A percentile compares a stretch with the other conserved stretches of the same genome.
Conservation (phyloP, 1,140 invertebrate species). For the Drosophila sp. region DNA sequence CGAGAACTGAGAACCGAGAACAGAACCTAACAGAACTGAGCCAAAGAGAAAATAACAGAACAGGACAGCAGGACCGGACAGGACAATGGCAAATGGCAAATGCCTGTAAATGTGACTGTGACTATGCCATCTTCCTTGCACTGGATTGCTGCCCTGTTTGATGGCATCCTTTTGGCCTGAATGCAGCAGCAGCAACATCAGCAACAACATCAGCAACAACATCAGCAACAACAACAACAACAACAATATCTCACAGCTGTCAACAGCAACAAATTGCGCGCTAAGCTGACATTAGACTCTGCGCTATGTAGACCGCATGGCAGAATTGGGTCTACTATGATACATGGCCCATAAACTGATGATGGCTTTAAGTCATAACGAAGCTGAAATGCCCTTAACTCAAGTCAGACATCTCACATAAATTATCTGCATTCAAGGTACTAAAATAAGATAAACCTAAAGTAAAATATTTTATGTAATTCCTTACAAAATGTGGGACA, state of each 20-base stretch:
- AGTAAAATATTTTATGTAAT: background rate
- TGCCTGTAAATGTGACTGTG: conserved; percentile 36
- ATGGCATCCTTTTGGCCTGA: conserved; percentile 31
- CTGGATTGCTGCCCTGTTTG: conserved; percentile 40
- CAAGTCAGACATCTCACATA: background rate
- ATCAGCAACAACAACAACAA: conserved; percentile 54
- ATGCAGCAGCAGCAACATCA: conserved; percentile 27
- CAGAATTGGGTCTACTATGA: conserved; percentile 52
- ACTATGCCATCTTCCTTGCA: conserved; percentile 26
- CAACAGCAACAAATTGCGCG: conserved; percentile 78
- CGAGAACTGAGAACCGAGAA: conserved; percentile 27
- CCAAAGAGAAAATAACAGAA: no score
- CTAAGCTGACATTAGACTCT: conserved; percentile 79
- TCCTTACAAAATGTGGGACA: background rate
- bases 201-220: conserved; percentile 33
- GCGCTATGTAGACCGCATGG: conserved; percentile 56
- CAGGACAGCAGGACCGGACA: conserved; percentile 14
- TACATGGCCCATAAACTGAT: conserved; percentile 42
- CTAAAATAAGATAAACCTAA: no score
- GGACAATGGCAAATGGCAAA: conserved; percentile 54
- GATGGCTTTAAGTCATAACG: conserved; percentile 5
- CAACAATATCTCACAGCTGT: conserved; percentile 76
- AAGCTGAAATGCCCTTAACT: conserved; percentile 26
- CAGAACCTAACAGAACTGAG: conserved; percentile 18
- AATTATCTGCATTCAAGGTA: background rate